These are phyloP conservation scores for Otocyon megalotis DNA, from an alignment of 2,113 vertebrate genomes.

Conservation along the genomic window DNA sequence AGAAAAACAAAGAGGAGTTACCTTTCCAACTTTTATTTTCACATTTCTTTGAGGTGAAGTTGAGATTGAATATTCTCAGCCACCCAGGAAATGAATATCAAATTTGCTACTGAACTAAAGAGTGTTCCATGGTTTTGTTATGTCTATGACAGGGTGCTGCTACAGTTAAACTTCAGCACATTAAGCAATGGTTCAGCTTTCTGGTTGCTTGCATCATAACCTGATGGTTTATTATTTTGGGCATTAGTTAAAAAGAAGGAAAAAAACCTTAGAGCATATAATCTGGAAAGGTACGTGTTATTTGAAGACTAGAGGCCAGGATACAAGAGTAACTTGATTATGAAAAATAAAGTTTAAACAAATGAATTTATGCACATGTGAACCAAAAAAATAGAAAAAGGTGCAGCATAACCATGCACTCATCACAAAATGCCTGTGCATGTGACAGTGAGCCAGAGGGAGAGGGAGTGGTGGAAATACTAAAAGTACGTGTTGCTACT, in stretches of 20 bases:
- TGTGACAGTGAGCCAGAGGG: neutral
- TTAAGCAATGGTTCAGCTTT: constrained; percentile 41
- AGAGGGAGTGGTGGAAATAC: neutral
- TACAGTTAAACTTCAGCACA: constrained; percentile 12
- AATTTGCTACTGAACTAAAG: neutral
- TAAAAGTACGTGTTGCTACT: constrained; percentile 42
- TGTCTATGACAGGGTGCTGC: neutral
- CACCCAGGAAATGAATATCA: neutral
- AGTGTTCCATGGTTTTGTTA: neutral
- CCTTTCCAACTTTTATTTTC: neutral
- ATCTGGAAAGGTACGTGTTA: constrained; percentile 73
- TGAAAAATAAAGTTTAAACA: constrained; percentile 77
- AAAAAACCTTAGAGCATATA: constrained; percentile 55
- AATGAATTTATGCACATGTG: constrained; percentile 67
- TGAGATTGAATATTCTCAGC: neutral
- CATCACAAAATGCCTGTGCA: neutral
- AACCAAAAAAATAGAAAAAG: neutral
- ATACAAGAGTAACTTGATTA: constrained; percentile 75
- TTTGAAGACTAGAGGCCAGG: constrained; percentile 74
- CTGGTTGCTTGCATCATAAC: constrained; percentile 23
- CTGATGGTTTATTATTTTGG: constrained; percentile 55
- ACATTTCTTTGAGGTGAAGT: neutral
- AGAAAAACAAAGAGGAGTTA: neutral
- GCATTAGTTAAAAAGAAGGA: constrained; percentile 58
- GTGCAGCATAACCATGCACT: neutral